These are phyloP conservation scores for Zygothrica quintamaculata DNA, from an alignment of 2,888 invertebrate genomes.

Conservation along the genomic window DNA sequence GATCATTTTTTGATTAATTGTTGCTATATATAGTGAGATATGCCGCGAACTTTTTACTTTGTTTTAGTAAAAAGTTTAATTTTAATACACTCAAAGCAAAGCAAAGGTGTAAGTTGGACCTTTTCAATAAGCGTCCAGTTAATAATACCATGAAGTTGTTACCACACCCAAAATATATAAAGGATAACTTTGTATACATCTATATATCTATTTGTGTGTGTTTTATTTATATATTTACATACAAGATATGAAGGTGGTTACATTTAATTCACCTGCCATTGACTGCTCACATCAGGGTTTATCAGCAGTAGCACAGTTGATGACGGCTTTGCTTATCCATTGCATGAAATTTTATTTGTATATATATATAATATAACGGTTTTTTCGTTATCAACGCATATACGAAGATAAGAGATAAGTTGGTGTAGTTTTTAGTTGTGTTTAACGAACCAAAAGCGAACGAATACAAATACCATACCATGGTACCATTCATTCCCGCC, in stretches of 20 bases:
- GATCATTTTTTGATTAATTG: too few species aligned
- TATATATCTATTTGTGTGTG: conserved; percentile 1
- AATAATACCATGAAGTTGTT: too few species aligned
- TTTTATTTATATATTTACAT: neutral
- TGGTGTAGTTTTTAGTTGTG: conserved; percentile 32
- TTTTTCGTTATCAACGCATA: conserved; percentile 28
- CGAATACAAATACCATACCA: conserved; percentile 12
- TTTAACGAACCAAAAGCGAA: conserved; percentile 12
- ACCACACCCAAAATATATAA: neutral
- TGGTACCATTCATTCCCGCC: conserved; percentile 5
- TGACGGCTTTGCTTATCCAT: conserved; percentile 53
- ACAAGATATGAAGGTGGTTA: too few species aligned
- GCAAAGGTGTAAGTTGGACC: too few species aligned
- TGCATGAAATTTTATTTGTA: conserved; percentile 22
- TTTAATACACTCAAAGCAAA: too few species aligned
- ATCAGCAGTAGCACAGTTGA: conserved; percentile 38
- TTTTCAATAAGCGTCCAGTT: too few species aligned
- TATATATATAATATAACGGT: conserved; percentile 2
- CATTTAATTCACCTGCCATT: conserved; percentile 34
- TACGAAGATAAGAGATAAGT: conserved; percentile 47
- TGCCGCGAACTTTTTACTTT: too few species aligned
- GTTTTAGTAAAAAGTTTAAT: too few species aligned
- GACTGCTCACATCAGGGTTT: conserved; percentile 27
- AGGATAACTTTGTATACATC: too few species aligned
- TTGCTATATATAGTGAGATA: too few species aligned